These are phyloP conservation scores for Pseudolaguvia tuberculata DNA, from an alignment of 2,113 vertebrate genomes.

Conservation along the genomic window DNA sequence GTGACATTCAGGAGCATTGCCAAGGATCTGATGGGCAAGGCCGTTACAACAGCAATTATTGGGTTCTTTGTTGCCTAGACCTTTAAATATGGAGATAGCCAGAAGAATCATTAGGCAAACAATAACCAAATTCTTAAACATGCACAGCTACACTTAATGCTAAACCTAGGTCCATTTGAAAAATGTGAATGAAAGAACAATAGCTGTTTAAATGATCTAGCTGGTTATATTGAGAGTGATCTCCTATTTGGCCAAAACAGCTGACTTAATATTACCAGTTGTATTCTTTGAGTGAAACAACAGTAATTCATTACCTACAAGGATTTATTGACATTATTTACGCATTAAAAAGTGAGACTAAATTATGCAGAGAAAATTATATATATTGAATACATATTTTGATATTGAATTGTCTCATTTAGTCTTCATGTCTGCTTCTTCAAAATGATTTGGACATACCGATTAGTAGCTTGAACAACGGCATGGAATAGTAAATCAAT, in stretches of 20 bases:
- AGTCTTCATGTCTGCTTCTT: not conserved
- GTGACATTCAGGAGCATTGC: constrained; percentile 42
- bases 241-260: not conserved
- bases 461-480: not conserved
- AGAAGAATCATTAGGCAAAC: constrained; percentile 39
- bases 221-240: not conserved
- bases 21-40: constrained; percentile 35
- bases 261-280: not conserved
- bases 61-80: constrained; percentile 32
- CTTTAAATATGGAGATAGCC: constrained; percentile 43
- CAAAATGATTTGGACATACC: not conserved
- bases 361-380: not conserved
- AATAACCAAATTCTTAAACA: constrained; percentile 24
- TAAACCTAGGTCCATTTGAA: no score
- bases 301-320: not conserved
- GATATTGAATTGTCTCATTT: not conserved
- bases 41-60: constrained; percentile 32
- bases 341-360: not conserved
- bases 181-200: not conserved
- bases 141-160: not conserved
- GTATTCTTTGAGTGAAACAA: not conserved
- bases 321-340: not conserved
- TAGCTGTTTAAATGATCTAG: not conserved
- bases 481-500: not conserved
- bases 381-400: not conserved